Base-by-base conservation (phyloP, 2,888 invertebrate genomes). In the Rhamphomyia laevipes region DNA sequence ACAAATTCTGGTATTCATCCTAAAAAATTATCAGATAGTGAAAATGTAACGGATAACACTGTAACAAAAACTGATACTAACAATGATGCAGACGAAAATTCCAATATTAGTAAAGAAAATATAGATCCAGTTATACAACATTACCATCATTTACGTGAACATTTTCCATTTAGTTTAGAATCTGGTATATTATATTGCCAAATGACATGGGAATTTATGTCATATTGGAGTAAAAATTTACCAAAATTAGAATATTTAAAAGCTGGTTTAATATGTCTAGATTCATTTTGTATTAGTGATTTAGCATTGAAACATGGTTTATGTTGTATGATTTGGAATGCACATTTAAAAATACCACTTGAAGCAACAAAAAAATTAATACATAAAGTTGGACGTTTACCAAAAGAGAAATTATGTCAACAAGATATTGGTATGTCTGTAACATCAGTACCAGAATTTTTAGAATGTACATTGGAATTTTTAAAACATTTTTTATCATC, bases 201-300 rank as follows among this genome's bases (percentile, higher is more conserved):
- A 64, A 83, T 93, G 77, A 81, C 84, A 56, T 94, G 94, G 94
- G 93, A 94, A 66, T 91, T 87, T 64, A 82, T 88, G 47, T 78
- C 86, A 56, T 77, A 80, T 46, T 95, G 94, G 93, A 86, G 87
- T 62, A 87, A 84, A 65, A 79, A 84, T 56, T 75, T 82, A 52
- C 74, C 80, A 42, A 74, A 77, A 54, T 72, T 84, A 6, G 73
- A 77, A 13, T 74, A 80, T 58, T 73, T 94, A 31, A 76, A 80
- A 55, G 80, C 84, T n/a, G 82, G 86, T 0, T 61, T 91, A 6
- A 73, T 72, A 46, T 87, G 86, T 63, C 71, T 91, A 45, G 73
- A 74, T 47, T 55, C 66, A 17, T 66, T 64, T 21, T 59, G 62
- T 10, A 54, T 56, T 4, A 47, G 61, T 3, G 69, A 71, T 50